A percentile compares a stretch with the other conserved stretches of the same genome.
phyloP scores from a whole-genome alignment of 2,797 vertebrate genomes.

The Vultur gryphus region DNA sequence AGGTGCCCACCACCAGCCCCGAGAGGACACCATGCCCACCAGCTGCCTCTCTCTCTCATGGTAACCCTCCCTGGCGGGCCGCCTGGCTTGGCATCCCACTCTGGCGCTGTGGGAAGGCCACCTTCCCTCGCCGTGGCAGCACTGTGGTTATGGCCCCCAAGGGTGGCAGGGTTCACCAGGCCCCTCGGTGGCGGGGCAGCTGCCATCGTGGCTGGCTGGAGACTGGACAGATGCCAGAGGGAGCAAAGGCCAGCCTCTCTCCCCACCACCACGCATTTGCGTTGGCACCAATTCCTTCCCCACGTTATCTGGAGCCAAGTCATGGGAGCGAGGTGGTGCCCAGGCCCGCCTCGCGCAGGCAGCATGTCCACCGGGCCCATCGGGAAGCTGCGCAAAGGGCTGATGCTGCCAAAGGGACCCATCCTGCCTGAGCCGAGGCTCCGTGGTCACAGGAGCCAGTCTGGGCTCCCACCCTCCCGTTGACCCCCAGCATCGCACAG shows the following conservation, averaged over 20 bases:
- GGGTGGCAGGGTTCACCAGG: background rate
- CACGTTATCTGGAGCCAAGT: rapidly evolving
- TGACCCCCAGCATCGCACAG: rapidly evolving
- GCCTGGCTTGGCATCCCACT: background rate
- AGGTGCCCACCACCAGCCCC: background rate
- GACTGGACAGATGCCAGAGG: background rate
- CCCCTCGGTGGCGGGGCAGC: rapidly evolving
- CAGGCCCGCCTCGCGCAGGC: rapidly evolving
- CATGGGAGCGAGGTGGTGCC: rapidly evolving
- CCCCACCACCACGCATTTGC: rapidly evolving
- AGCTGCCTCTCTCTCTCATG: rapidly evolving
- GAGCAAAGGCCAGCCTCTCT: background rate
- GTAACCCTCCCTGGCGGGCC: background rate
- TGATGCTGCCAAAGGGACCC: background rate
- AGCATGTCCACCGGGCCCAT: rapidly evolving
- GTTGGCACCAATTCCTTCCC: background rate
- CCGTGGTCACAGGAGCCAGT: rapidly evolving
- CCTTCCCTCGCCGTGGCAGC: rapidly evolving
- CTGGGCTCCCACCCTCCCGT: background rate
- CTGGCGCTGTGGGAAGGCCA: background rate
- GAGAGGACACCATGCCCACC: background rate
- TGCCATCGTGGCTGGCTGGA: background rate
- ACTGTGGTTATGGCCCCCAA: rapidly evolving
- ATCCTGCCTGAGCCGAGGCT: background rate
- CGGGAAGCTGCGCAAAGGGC: background rate